Evolutionary conservation across 2,113 vertebrate species (phyloP), one percentile per base, ranked within the genome.

Genomic region (Aythya baeri): DNA sequence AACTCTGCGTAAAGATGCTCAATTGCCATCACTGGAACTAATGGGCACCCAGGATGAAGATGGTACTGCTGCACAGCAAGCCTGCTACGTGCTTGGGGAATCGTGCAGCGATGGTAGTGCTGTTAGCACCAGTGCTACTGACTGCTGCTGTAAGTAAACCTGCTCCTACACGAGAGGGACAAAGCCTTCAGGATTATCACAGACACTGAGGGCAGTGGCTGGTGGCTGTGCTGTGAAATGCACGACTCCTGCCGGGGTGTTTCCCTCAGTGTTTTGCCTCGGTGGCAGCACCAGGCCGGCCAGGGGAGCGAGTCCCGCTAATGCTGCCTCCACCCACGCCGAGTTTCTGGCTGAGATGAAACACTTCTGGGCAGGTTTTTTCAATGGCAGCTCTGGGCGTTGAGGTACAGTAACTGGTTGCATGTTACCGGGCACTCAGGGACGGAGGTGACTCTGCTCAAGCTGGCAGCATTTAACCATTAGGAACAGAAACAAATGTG

Each of bases 391-490:
- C 46, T 49, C 21, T 21, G 46, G 46, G 10, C 46, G 46, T 6
- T 49, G 9, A 21, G 46, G 46, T 21, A 49, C 20, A 21, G 46
- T 21, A 49, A 21, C 20, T 13, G 12, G 86, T 34, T 66, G 36
- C 44, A 1, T 27, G 43, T 6, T 55, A 2, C 44, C 3, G 0
- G 7, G 71, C 17, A 9, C 58, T 46, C 8, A 3, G 38, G 41
- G 55, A 59, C 61, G 38, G 29, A 77, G 66, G 14, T 38, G 10
- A 7, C 74, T 61, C 50, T 49, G 66, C 66, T 67, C 2, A 21
- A 36, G 46, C 2, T 44, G 46, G 55, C 65, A 57, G 44, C 38
- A 13, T 32, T 72, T 7, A 32, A 29, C 52, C 17, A 2, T 36
- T 31, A 86, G 83, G 14, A 32, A 49, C 41, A 36, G 20, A 86